These are phyloP conservation scores for Nasonia longicornis DNA, from an alignment of 1,140 invertebrate species.

Conservation along the genomic window DNA sequence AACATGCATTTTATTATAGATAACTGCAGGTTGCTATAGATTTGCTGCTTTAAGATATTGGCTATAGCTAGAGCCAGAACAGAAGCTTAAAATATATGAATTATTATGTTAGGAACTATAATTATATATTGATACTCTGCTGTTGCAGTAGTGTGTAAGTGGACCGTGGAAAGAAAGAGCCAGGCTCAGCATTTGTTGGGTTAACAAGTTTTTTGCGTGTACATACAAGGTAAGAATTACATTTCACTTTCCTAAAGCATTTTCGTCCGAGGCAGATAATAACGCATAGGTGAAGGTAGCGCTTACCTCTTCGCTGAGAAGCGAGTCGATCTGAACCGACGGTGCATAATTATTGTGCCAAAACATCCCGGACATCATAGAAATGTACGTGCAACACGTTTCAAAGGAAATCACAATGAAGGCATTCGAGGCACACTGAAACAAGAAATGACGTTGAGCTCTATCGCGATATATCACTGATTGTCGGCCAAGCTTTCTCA, in stretches of 20 bases:
- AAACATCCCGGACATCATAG: conserved; percentile 75
- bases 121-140: neutral
- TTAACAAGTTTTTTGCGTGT: neutral
- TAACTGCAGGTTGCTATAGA: neutral
- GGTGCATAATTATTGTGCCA: conserved; percentile 82
- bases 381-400: conserved; percentile 33
- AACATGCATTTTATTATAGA: neutral
- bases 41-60: neutral
- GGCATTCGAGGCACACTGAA: conserved; percentile 43
- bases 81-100: neutral
- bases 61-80: neutral
- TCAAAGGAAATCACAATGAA: conserved; percentile 38
- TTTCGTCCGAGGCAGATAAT: too few species aligned
- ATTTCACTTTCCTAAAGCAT: neutral
- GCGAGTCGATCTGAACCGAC: conserved; percentile 79
- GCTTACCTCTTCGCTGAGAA: conserved; percentile 81
- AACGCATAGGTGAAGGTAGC: neutral
- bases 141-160: neutral
- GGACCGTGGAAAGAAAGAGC: neutral
- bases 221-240: neutral
- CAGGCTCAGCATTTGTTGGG: neutral
- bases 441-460: conserved; percentile 21
- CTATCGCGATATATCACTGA: neutral
- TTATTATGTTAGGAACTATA: neutral
- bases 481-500: neutral